These are phyloP conservation scores for Byasa hedistus DNA, from an alignment of 2,888 invertebrate species.

Conservation along the genomic window DNA sequence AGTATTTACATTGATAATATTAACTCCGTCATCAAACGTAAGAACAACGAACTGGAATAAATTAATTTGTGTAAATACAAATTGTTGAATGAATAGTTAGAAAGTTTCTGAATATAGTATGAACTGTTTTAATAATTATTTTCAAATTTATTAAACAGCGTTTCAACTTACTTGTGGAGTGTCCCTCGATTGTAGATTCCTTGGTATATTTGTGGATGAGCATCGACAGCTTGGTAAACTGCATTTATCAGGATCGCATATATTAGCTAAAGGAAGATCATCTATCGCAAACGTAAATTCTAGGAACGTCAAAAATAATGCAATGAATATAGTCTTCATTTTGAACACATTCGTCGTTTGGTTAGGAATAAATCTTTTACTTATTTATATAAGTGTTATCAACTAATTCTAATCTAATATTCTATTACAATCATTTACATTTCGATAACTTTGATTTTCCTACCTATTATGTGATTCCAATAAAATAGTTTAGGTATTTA, in stretches of 20 bases:
- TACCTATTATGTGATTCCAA: neutral
- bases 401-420: slow-evolving; percentile 7
- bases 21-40: slow-evolving; percentile 84
- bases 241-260: slow-evolving; percentile 52
- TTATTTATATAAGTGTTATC: neutral
- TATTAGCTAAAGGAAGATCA: slow-evolving; percentile 37
- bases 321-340: slow-evolving; percentile 1
- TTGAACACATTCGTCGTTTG: neutral
- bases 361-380: neutral
- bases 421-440: slow-evolving; percentile 1
- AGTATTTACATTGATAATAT: slow-evolving; percentile 71
- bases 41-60: slow-evolving; percentile 80
- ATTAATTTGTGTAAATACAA: neutral
- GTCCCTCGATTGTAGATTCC: slow-evolving; percentile 46
- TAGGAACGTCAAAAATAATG: neutral
- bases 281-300: neutral
- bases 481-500: neutral
- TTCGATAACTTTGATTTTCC: neutral
- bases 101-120: neutral
- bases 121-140: neutral
- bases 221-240: slow-evolving; percentile 70
- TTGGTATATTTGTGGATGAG: slow-evolving; percentile 58
- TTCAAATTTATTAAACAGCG: too few species aligned
- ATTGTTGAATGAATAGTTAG: too few species aligned
- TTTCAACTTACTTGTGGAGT: slow-evolving; percentile 65